Conservation (phyloP, 2,797 vertebrate species). For the Masticophis lateralis region DNA sequence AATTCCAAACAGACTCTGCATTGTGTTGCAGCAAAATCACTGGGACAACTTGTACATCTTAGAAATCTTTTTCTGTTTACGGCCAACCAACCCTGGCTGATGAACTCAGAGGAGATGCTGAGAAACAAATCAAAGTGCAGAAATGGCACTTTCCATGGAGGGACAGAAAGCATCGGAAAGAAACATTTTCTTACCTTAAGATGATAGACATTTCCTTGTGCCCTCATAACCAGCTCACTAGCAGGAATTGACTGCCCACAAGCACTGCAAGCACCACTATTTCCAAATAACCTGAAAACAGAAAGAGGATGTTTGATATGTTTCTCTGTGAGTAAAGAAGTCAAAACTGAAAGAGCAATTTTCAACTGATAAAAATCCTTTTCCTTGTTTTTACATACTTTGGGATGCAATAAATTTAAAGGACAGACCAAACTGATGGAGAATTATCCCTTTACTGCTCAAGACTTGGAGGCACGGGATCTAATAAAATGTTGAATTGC, state of each 20-base stretch:
- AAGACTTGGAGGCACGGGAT: slow-evolving; percentile 56
- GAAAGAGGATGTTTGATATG: slow-evolving; percentile 59
- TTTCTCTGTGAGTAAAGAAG: slow-evolving; percentile 51
- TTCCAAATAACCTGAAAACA: slow-evolving; percentile 94
- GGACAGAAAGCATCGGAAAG: neutral
- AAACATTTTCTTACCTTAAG: slow-evolving; percentile 84
- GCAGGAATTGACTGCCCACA: slow-evolving; percentile 98
- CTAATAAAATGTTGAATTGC: slow-evolving; percentile 77
- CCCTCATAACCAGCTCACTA: slow-evolving; percentile 98
- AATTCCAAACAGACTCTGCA: slow-evolving; percentile 50
- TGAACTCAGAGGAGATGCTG: slow-evolving; percentile 23
- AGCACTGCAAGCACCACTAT: slow-evolving; percentile 96
- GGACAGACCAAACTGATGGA: neutral
- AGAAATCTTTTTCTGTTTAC: slow-evolving; percentile 31
- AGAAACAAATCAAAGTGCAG: neutral
- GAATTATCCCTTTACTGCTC: slow-evolving; percentile 64
- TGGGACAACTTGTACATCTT: slow-evolving; percentile 23
- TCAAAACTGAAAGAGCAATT: slow-evolving; percentile 46
- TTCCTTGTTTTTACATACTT: slow-evolving; percentile 38
- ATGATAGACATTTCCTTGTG: slow-evolving; percentile 98
- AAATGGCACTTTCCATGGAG: neutral
- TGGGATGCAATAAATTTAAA: neutral
- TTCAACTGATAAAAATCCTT: slow-evolving; percentile 25
- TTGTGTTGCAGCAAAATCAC: slow-evolving; percentile 40
- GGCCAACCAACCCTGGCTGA: slow-evolving; percentile 9